Percentiles rank a stretch among this genome's conserved stretches.
These are phyloP conservation scores for Drosophila meridionalis DNA, from an alignment of 2,888 invertebrate species.

Conservation along the genomic window DNA sequence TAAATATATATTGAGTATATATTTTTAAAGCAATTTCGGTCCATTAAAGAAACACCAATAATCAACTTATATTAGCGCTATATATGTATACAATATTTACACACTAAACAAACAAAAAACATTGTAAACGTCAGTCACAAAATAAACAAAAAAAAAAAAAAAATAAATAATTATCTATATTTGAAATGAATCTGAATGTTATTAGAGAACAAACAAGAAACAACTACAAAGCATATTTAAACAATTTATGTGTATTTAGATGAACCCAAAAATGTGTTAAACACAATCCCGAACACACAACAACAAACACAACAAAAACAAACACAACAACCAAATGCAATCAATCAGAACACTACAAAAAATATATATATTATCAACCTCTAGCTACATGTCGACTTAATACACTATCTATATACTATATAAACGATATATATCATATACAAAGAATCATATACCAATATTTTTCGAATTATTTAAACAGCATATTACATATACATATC, in stretches of 20 bases:
- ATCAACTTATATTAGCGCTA: slow-evolving; percentile 67
- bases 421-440: slow-evolving; percentile 9
- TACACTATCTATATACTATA: slow-evolving; percentile 1
- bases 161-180: slow-evolving; percentile 32
- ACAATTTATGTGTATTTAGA: slow-evolving; percentile 47
- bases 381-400: slow-evolving; percentile 9
- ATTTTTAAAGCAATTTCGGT: slow-evolving; percentile 77
- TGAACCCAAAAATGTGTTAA: slow-evolving; percentile 46
- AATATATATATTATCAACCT: slow-evolving; percentile 22
- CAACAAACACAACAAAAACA: slow-evolving; percentile 21
- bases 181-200: slow-evolving; percentile 69
- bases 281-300: slow-evolving; percentile 31
- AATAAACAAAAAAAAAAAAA: slow-evolving; percentile 14
- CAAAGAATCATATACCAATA: slow-evolving; percentile 41
- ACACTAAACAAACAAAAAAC: slow-evolving; percentile 28
- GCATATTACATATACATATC: slow-evolving; percentile 20
- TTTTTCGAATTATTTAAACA: slow-evolving; percentile 62
- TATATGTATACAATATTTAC: slow-evolving; percentile 50
- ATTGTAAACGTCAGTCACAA: slow-evolving; percentile 32
- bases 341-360: slow-evolving; percentile 29
- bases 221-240: slow-evolving; percentile 37
- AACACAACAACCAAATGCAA: slow-evolving; percentile 17
- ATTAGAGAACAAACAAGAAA: slow-evolving; percentile 57
- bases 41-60: slow-evolving; percentile 73
- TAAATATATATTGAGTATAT: slow-evolving; percentile 45